phyloP scores from a whole-genome alignment of 1,140 invertebrate genomes.

The Caenorhabditis latens region DNA sequence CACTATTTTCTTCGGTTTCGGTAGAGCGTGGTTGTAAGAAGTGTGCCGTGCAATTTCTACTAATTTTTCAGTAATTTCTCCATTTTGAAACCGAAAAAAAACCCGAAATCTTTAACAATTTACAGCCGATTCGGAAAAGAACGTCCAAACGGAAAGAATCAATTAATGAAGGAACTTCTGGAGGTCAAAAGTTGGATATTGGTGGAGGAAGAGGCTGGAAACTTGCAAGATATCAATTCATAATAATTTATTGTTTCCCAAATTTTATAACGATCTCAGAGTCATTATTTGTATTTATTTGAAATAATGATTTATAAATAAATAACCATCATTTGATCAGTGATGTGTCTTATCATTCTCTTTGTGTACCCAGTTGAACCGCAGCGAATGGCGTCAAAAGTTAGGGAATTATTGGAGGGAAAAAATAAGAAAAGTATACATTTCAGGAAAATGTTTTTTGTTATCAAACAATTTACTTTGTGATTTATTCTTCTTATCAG shows the following conservation, averaged over 20 bases:
- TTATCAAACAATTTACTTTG: no score
- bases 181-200: background rate
- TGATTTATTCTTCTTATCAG: background rate
- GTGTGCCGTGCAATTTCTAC: background rate
- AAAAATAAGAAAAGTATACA: background rate
- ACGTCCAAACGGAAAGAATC: background rate
- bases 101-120: background rate
- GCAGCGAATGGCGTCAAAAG: background rate
- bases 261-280: background rate
- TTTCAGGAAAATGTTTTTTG: background rate
- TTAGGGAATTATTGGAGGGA: background rate
- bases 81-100: background rate
- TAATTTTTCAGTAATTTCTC: background rate
- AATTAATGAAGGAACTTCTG: slow-evolving; percentile 24
- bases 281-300: no score
- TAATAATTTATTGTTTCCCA: background rate
- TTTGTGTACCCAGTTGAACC: no score
- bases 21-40: no score
- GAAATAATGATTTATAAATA: no score
- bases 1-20: no score
- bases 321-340: no score
- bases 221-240: background rate
- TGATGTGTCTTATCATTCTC: no score
- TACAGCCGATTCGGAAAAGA: slow-evolving; percentile 21
- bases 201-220: background rate